Evolutionary conservation across 2,113 vertebrate species (phyloP), one percentile per base, ranked within the genome.

Genomic region (Anarrhichthys ocellatus): DNA sequence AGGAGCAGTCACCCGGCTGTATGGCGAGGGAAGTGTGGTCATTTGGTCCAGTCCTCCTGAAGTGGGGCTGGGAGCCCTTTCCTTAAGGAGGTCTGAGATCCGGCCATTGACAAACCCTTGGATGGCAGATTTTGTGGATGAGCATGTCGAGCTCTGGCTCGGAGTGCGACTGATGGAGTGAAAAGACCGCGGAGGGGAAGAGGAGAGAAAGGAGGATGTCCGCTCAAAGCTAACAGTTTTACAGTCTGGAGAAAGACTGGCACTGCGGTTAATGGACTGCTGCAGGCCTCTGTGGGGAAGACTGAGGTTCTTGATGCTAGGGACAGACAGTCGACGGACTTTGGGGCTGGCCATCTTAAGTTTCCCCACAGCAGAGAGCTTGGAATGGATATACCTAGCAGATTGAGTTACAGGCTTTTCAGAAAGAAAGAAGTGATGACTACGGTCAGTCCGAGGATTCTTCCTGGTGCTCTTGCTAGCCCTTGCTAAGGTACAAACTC

Each of bases 1-100:
- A 0, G 98, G 98, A 0, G 97, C 96, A 0, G 98, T 99, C 78
- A 99, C 90, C 78, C 95, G 96, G 93, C 96, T 98, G 94, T 99
- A 99, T 0, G 98, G 98, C 0, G 98, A 99, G 0, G 96, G 97
- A 76, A 99, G 91, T 8, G 95, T 91, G 90, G 0, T 84, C 67
- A 67, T 87, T 83, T 87, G 84, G 56, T 92, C 91, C 14, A 40
- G 22, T 34, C 72, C 89, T 54, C 71, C 81, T 11, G 64, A 61
- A 6, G 87, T 89, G 2, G 94, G 95, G 9, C 91, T 85, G 27
- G 91, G 67, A 1, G 95, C 64, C 0, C 89, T 0, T 1, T 94
- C 95, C 72, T 95, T 96, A 2, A 98, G 95, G 61, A 99, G 92
- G 84, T 99, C 97, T 0, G 97, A 95, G 73, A 99, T 94, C 18